These are phyloP conservation scores for Heterotis niloticus DNA, from an alignment of 2,113 vertebrate genomes.

Conservation along the genomic window DNA sequence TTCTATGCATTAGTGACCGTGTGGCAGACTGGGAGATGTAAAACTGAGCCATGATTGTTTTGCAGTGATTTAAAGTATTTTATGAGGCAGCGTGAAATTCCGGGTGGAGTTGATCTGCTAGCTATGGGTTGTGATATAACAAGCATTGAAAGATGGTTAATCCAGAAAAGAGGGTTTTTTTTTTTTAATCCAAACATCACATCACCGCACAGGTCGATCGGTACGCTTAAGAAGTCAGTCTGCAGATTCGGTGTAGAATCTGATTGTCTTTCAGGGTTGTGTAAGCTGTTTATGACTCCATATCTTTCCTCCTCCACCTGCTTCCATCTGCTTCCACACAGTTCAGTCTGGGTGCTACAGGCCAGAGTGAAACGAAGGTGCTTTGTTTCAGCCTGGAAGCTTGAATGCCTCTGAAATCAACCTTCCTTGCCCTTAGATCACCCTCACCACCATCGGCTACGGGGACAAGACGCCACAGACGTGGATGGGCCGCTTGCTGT, in stretches of 20 bases:
- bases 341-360: neutral
- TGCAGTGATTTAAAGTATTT: neutral
- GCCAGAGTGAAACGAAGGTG: neutral
- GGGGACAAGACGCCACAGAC: slow-evolving; percentile 97
- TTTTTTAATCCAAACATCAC: no score
- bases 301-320: no score
- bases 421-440: slow-evolving; percentile 75
- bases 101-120: neutral
- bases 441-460: slow-evolving; percentile 94
- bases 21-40: no score
- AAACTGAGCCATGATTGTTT: neutral
- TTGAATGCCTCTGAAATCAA: neutral
- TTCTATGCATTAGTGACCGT: no score
- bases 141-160: neutral
- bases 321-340: no score
- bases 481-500: slow-evolving; percentile 91
- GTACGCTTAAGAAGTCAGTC: no score
- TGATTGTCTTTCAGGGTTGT: no score
- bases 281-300: no score
- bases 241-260: no score
- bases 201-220: no score
- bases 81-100: neutral
- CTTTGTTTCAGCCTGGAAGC: neutral
- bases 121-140: neutral
- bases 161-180: neutral